Conservation (phyloP, 2,113 vertebrate genomes). For the Cyprinus carpio region DNA sequence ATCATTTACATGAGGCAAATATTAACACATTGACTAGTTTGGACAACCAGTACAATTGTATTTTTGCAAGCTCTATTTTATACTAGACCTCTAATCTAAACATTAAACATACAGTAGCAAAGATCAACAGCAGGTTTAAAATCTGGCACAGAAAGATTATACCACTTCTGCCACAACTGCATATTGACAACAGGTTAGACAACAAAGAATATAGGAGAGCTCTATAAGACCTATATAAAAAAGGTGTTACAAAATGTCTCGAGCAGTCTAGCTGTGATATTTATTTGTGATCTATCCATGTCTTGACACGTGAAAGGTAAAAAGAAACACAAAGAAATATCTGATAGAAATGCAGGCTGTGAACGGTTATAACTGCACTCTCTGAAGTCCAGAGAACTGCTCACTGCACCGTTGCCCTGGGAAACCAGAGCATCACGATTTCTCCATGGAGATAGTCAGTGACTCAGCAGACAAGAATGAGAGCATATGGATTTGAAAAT, state of each 20-base stretch:
- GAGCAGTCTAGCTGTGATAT: not conserved
- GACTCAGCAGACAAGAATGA: constrained; percentile 70
- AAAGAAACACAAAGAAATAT: not conserved
- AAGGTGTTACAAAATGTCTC: not conserved
- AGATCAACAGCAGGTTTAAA: not conserved
- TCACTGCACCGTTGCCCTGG: constrained; percentile 60
- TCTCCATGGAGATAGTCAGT: constrained; percentile 66
- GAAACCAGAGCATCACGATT: constrained; percentile 64
- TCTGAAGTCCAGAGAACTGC: constrained; percentile 33
- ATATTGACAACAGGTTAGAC: not conserved
- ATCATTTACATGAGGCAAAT: not conserved
- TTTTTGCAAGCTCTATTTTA: not conserved
- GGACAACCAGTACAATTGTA: not conserved
- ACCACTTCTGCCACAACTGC: not conserved
- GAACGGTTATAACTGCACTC: constrained; percentile 26
- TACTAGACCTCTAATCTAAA: not conserved
- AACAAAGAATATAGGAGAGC: not conserved
- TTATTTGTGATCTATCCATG: constrained; percentile 12
- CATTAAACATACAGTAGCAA: not conserved
- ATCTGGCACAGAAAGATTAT: not conserved
- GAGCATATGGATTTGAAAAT: constrained; percentile 14
- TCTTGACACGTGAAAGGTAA: not conserved
- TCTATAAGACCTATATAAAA: not conserved
- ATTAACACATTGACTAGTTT: not conserved
- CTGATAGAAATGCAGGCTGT: not conserved